Percentiles rank a stretch among this genome's conserved stretches.
phyloP scores from a whole-genome alignment of 2,888 invertebrate genomes.

The Leucoma salicis region DNA sequence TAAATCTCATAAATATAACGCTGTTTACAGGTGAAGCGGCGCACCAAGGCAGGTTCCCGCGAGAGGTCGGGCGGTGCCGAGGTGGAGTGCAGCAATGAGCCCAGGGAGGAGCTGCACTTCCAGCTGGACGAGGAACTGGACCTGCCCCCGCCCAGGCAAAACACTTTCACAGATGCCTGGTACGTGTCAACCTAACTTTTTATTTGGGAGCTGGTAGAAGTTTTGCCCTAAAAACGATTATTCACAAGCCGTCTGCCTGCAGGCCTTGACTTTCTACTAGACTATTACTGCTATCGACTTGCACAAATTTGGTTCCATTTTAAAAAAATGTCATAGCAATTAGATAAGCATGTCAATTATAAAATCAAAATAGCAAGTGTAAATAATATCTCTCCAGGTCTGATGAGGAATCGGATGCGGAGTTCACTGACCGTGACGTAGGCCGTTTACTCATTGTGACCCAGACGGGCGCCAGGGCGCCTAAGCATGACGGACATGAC shows the following conservation, averaged over 20 bases:
- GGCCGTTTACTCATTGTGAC: constrained; percentile 97
- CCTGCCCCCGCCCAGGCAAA: constrained; percentile 89
- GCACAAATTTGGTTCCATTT: too few relatives aligned
- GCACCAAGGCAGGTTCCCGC: constrained; percentile 81
- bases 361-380: neutral
- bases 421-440: constrained; percentile 95
- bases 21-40: constrained; percentile 78
- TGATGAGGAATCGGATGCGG: constrained; percentile 92
- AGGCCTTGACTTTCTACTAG: too few relatives aligned
- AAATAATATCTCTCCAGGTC: constrained; percentile 75
- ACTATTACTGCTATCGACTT: too few relatives aligned
- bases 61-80: constrained; percentile 49
- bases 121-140: constrained; percentile 98
- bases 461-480: constrained; percentile 80
- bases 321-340: too few relatives aligned
- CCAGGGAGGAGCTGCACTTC: constrained; percentile 94
- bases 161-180: constrained; percentile 89
- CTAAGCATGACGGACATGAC: constrained; percentile 86
- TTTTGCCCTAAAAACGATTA: too few relatives aligned
- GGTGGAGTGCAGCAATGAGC: constrained; percentile 43
- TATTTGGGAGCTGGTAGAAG: too few relatives aligned
- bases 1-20: too few relatives aligned
- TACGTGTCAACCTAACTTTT: constrained; percentile 36
- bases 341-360: too few relatives aligned
- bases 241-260: too few relatives aligned